These are phyloP conservation scores for Calidris pugnax DNA, from an alignment of 2,113 vertebrate genomes.

Conservation along the genomic window DNA sequence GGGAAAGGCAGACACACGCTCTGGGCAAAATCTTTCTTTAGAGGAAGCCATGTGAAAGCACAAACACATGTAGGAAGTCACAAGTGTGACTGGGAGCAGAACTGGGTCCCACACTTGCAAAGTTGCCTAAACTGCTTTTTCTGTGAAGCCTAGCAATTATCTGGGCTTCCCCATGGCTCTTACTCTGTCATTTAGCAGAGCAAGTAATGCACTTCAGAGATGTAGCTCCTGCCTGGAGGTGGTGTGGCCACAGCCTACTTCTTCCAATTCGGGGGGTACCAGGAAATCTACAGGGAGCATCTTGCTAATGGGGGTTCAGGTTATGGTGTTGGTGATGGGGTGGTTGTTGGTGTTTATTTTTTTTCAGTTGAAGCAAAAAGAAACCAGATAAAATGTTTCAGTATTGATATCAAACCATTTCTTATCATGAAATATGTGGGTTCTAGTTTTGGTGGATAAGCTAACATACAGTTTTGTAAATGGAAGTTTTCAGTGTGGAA, in stretches of 20 bases:
- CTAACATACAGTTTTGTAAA: neutral
- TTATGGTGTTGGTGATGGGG: neutral
- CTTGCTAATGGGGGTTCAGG: neutral
- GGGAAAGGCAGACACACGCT: neutral
- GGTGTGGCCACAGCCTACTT: neutral
- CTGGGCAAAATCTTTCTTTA: neutral
- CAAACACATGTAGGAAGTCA: neutral
- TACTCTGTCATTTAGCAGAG: neutral
- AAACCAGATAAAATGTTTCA: neutral
- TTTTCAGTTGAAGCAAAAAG: neutral
- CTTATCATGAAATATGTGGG: neutral
- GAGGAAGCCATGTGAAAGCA: constrained; percentile 33
- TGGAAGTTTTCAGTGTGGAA: neutral
- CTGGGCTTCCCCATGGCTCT: neutral
- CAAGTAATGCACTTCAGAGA: neutral
- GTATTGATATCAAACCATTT: neutral
- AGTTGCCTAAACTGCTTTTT: neutral
- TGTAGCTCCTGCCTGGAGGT: neutral
- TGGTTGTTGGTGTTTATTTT: neutral
- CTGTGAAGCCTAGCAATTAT: neutral
- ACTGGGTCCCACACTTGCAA: neutral
- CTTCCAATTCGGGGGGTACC: neutral
- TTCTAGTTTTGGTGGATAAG: neutral
- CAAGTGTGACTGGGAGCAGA: neutral
- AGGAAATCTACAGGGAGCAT: neutral